Percentiles rank a stretch among this genome's conserved stretches.
Conservation (phyloP, 2,888 invertebrate genomes). For the Drosophila stalkeri region DNA sequence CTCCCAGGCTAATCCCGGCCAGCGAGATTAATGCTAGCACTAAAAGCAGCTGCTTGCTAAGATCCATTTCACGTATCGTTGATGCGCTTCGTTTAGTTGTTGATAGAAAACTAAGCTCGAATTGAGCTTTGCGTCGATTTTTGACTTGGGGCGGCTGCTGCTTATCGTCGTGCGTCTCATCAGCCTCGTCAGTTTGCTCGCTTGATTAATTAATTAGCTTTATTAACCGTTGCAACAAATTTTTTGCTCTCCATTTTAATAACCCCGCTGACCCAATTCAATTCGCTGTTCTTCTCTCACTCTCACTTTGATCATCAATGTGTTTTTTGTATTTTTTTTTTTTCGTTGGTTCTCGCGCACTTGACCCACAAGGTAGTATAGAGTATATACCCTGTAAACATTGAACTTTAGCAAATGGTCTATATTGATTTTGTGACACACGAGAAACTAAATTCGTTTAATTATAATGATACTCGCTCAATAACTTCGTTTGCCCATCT, state of each 20-base stretch:
- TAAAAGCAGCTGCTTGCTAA: slow-evolving; percentile 32
- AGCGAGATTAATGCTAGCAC: slow-evolving; percentile 14
- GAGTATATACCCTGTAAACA: neutral
- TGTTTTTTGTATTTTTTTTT: slow-evolving; percentile 1
- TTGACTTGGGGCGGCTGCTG: slow-evolving; percentile 67
- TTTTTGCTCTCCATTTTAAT: slow-evolving; percentile 54
- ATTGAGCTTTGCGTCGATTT: slow-evolving; percentile 71
- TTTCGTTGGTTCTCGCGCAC: slow-evolving; percentile 51
- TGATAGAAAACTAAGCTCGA: slow-evolving; percentile 65
- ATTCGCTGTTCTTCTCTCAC: slow-evolving; percentile 25
- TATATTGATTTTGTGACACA: no score
- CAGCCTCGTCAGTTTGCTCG: slow-evolving; percentile 7
- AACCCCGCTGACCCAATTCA: slow-evolving; percentile 61
- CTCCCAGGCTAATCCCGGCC: slow-evolving; percentile 6
- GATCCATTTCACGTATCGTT: slow-evolving; percentile 2
- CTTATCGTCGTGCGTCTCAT: slow-evolving; percentile 60
- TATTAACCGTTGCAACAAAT: slow-evolving; percentile 66
- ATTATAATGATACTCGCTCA: no score
- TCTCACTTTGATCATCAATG: slow-evolving; percentile 31
- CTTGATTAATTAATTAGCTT: slow-evolving; percentile 77
- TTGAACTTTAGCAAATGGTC: no score
- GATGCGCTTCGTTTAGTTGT: slow-evolving; percentile 55
- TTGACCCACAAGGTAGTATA: slow-evolving; percentile 73
- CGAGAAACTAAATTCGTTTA: no score
- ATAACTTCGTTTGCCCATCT: no score